Evolutionary conservation across 2,888 invertebrate species (phyloP).

Genomic region (Drosophila siamana): DNA sequence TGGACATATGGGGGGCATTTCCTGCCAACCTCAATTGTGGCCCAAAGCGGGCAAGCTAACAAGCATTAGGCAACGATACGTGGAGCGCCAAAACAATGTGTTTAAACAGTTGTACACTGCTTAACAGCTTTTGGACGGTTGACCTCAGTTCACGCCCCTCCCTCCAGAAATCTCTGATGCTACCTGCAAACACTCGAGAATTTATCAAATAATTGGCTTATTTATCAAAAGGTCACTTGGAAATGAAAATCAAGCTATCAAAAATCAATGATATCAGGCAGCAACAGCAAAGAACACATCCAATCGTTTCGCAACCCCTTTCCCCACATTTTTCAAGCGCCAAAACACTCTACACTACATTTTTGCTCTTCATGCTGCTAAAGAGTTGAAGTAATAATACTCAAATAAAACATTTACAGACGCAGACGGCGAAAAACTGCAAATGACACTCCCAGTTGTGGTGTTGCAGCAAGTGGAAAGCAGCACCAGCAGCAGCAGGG

Average conservation of each 20-base stretch:
- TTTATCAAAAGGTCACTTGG: conserved; percentile 28
- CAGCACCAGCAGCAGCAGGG: too few species aligned
- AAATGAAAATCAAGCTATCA: conserved; percentile 1
- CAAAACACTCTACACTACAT: neutral
- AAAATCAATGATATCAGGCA: too few species aligned
- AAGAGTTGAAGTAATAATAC: conserved; percentile 78
- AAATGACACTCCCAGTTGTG: conserved; percentile 65
- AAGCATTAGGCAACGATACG: conserved; percentile 52
- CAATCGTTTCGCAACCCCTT: neutral
- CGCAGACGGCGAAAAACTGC: conserved; percentile 75
- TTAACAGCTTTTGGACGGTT: neutral
- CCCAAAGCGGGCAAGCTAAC: conserved; percentile 61
- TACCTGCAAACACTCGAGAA: neutral
- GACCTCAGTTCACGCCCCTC: neutral
- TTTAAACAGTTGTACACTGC: conserved; percentile 6
- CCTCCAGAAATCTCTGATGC: too few species aligned
- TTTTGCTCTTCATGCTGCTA: conserved; percentile 43
- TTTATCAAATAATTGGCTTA: conserved; percentile 23
- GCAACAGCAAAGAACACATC: conserved; percentile 4
- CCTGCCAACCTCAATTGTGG: conserved; percentile 69
- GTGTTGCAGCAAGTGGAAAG: neutral
- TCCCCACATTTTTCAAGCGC: neutral
- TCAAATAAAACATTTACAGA: conserved; percentile 77
- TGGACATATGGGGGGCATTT: conserved; percentile 51
- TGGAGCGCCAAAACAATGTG: neutral